phyloP scores from a whole-genome alignment of 1,140 invertebrate species.

The Ephestia elutella region DNA sequence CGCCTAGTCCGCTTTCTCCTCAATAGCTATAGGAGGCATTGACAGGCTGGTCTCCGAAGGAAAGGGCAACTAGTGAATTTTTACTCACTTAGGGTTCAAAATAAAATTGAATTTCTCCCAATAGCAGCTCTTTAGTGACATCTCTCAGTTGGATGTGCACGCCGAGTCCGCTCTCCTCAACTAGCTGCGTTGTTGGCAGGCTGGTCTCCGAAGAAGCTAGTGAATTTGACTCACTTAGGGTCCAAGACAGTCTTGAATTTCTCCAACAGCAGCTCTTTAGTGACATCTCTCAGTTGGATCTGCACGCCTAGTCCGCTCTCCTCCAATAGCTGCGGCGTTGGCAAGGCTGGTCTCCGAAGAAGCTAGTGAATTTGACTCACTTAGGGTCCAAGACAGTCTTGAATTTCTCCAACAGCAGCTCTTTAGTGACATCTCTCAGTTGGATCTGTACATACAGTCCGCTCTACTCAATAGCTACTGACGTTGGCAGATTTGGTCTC shows the following conservation, averaged over 20 bases:
- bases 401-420: slow-evolving; percentile 72
- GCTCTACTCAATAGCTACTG: slow-evolving; percentile 74
- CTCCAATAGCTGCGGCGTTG: slow-evolving; percentile 74
- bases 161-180: slow-evolving; percentile 77
- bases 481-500: slow-evolving; percentile 80
- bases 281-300: slow-evolving; percentile 75
- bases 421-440: slow-evolving; percentile 75
- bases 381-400: slow-evolving; percentile 74
- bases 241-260: slow-evolving; percentile 75
- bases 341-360: slow-evolving; percentile 81
- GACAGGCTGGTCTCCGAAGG: too few relatives aligned
- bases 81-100: too few relatives aligned
- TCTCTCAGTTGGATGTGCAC: slow-evolving; percentile 73
- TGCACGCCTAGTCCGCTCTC: slow-evolving; percentile 77
- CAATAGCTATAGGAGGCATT: too few relatives aligned
- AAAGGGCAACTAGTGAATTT: too few relatives aligned
- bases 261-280: slow-evolving; percentile 73
- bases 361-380: too few relatives aligned
- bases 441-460: slow-evolving; percentile 77
- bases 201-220: slow-evolving; percentile 83
- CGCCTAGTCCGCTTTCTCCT: too few relatives aligned
- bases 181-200: slow-evolving; percentile 75
- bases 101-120: too few relatives aligned
- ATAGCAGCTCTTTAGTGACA: too few relatives aligned
- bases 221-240: too few relatives aligned